Conservation (phyloP, 2,888 invertebrate species). For the Archaeoteleia sp. region DNA sequence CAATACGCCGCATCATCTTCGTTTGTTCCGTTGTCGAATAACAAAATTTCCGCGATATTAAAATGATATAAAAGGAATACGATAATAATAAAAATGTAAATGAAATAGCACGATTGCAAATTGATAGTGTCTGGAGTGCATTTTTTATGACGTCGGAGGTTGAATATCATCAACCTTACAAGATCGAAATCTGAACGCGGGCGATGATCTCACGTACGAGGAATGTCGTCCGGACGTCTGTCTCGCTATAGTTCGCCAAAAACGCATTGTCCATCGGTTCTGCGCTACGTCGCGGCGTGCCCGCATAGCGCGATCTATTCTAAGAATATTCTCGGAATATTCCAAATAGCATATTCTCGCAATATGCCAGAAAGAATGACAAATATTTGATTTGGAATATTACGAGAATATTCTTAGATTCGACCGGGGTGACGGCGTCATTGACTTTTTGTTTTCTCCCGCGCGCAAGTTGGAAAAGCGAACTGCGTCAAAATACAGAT, state of each 20-base stretch:
- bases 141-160: slow-evolving; percentile 37
- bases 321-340: too few species aligned
- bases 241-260: slow-evolving; percentile 61
- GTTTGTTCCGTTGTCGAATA: too few species aligned
- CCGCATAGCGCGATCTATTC: slow-evolving; percentile 32
- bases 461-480: slow-evolving; percentile 11
- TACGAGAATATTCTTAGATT: too few species aligned
- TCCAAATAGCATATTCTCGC: too few species aligned
- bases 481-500: slow-evolving; percentile 27
- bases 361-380: background rate
- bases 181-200: slow-evolving; percentile 46
- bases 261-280: slow-evolving; percentile 67
- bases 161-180: slow-evolving; percentile 48
- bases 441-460: background rate
- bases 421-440: too few species aligned
- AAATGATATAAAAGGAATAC: slow-evolving; percentile 22
- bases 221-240: slow-evolving; percentile 71
- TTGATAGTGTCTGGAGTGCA: slow-evolving; percentile 41
- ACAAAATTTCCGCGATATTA: background rate
- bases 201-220: slow-evolving; percentile 70
- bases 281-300: slow-evolving; percentile 61
- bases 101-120: slow-evolving; percentile 37
- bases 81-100: slow-evolving; percentile 21
- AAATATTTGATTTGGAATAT: background rate
- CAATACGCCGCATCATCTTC: too few species aligned